Base-by-base conservation (phyloP, 2,113 vertebrate genomes). In the Scomber colias region DNA sequence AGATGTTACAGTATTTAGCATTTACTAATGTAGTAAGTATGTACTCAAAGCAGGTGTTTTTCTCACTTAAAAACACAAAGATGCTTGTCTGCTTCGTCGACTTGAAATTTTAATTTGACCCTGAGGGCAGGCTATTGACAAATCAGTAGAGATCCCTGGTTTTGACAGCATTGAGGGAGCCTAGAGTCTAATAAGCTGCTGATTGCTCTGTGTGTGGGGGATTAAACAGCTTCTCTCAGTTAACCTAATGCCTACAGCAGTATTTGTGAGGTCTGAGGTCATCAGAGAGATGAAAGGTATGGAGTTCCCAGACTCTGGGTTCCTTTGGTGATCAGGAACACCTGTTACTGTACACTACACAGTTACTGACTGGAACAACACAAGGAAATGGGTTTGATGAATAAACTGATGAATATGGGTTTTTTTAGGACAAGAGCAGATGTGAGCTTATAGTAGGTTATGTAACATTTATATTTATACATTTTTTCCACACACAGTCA, bases 221-320 rank as follows among this genome's bases (percentile, higher is more conserved):
- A 85, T 89, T 86, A 89, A 83, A 67, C 35, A 60, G 71, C 60
- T 53, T 75, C 84, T 87, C 76, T 84, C 77, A 75, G 81, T 88
- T 87, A 89, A 87, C 84, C 40, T 68, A 27, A 83, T 64, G 86
- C 91, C 84, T 88, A 65, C 57, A 91, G 91, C 65, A 27, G 59
- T 75, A 21, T 81, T 75, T 77, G 53, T 72, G 70, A 21, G 80
- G 86, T 84, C 74, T 75, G 63, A 57, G 70, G 85, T 79, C 77
- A 71, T 80, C 62, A 55, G 17, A 59, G 50, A 79, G 81, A 87
- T 85, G 71, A 90, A 85, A 87, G 74, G 53, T 50, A 67, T 10
- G 11, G 73, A 53, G 27, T 71, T 75, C 64, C 62, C 79, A 35
- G 76, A 87, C 69, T 83, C 74, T 64, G 55, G 63, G 35, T 40